Conservation (phyloP, 2,888 invertebrate species). For the Hartigia nigra region DNA sequence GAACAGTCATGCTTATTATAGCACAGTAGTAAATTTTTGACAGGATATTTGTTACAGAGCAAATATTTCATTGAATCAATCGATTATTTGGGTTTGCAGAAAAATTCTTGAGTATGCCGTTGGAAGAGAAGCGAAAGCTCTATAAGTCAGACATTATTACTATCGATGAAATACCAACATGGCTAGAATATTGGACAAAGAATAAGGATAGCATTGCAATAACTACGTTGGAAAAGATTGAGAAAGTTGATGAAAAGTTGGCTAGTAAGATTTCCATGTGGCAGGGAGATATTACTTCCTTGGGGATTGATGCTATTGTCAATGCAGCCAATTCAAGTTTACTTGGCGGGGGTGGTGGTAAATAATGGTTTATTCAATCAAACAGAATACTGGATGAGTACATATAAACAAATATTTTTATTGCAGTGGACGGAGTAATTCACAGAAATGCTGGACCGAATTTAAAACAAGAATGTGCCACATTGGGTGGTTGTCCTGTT, state of each 20-base stretch:
- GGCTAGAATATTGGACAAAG: constrained; percentile 68
- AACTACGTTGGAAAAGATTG: constrained; percentile 30
- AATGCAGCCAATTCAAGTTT: constrained; percentile 87
- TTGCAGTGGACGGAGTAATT: constrained; percentile 87
- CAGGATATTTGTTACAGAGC: neutral
- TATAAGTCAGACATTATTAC: constrained; percentile 66
- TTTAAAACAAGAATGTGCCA: constrained; percentile 77
- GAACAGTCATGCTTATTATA: neutral
- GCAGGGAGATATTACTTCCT: constrained; percentile 84
- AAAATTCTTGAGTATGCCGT: constrained; percentile 68
- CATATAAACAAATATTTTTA: constrained; percentile 12
- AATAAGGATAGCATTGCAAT: constrained; percentile 60
- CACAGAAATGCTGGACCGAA: constrained; percentile 81
- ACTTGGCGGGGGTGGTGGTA: constrained; percentile 84
- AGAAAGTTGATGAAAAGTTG: constrained; percentile 55
- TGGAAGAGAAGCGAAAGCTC: constrained; percentile 69
- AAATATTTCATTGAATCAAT: neutral
- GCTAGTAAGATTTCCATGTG: constrained; percentile 75
- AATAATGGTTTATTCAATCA: constrained; percentile 7
- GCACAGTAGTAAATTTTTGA: neutral
- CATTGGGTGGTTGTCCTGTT: constrained; percentile 80
- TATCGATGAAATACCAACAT: constrained; percentile 69
- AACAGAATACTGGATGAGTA: neutral
- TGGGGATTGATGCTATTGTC: constrained; percentile 89
- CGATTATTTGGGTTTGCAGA: constrained; percentile 39